Evolutionary conservation across 2,797 vertebrate genomes (phyloP).

Genomic region (Pseudocheirus occidentalis): DNA sequence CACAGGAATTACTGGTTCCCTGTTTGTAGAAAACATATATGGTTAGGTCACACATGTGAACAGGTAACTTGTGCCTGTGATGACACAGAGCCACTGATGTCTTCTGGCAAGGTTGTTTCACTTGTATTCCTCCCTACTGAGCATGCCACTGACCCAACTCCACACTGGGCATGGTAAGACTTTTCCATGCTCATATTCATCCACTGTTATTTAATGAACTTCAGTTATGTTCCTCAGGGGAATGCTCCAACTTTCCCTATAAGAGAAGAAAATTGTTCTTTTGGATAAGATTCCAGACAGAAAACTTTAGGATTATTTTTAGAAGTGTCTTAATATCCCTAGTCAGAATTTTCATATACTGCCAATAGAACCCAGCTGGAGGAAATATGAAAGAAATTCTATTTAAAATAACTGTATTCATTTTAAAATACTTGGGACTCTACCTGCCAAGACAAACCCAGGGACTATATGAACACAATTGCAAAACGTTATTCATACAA

Average conservation of each 20-base stretch:
- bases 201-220: background rate
- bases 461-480: background rate
- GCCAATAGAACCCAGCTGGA: background rate
- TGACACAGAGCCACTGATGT: background rate
- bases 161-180: background rate
- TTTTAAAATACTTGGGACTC: background rate
- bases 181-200: background rate
- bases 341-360: background rate
- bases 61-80: background rate
- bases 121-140: background rate
- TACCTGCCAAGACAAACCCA: background rate
- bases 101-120: background rate
- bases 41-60: background rate
- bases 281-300: background rate
- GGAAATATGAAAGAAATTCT: background rate
- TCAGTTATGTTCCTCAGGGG: background rate
- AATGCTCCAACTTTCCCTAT: background rate
- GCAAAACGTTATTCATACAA: background rate
- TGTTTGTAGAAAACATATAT: background rate
- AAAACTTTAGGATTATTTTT: background rate
- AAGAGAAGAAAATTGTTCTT: background rate
- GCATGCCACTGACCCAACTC: background rate
- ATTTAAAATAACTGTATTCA: background rate
- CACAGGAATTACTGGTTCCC: background rate
- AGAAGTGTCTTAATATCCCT: background rate